Conservation (phyloP, 2,797 vertebrate genomes). For the Tamandua tetradactyla region DNA sequence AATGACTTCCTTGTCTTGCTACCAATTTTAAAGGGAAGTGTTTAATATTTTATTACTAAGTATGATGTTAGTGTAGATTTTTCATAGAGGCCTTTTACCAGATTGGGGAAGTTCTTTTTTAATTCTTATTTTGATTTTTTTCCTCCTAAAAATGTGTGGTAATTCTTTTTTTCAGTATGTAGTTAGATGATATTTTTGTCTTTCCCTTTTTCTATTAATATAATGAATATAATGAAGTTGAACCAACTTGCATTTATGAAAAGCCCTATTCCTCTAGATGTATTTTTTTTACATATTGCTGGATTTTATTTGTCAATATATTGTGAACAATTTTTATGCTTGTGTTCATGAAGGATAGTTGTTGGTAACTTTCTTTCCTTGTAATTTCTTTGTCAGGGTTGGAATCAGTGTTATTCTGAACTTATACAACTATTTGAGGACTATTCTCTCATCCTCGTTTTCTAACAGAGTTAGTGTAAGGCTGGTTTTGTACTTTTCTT, state of each 20-base stretch:
- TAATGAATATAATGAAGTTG: neutral
- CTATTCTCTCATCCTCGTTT: neutral
- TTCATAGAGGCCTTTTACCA: no score
- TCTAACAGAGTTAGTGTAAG: neutral
- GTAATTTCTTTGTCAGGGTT: neutral
- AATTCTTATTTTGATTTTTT: neutral
- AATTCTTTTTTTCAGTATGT: neutral
- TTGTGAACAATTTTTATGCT: no score
- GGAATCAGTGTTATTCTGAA: neutral
- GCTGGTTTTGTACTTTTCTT: neutral
- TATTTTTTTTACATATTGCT: no score
- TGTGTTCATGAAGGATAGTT: no score
- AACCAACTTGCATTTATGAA: neutral
- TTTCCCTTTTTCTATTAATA: neutral
- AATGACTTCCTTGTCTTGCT: neutral
- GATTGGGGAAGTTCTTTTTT: neutral
- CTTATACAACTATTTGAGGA: neutral
- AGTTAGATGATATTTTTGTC: neutral
- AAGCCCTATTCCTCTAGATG: neutral
- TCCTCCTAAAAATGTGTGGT: neutral
- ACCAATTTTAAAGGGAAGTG: no score
- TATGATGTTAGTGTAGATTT: no score
- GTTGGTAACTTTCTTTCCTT: neutral
- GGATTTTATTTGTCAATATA: no score
- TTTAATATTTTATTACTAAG: neutral